Base-by-base conservation (phyloP, 2,113 vertebrate genomes). In the Lophotis ruficrista region DNA sequence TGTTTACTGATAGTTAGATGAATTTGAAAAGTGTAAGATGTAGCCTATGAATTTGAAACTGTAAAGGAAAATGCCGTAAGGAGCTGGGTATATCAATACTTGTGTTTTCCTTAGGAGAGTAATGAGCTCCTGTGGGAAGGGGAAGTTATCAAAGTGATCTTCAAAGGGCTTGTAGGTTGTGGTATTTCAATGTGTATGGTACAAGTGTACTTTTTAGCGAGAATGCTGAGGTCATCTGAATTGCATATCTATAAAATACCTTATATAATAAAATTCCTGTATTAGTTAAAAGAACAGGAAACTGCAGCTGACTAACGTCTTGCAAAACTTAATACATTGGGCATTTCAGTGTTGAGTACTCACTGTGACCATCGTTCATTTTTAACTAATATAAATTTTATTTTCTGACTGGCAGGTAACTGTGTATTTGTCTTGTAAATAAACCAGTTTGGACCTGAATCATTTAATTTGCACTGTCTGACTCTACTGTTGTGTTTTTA, bases 51-150 rank as follows among this genome's bases (percentile, higher is more conserved):
- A 94, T 87, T 91, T 95, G 38, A 78, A 82, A 60, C 70, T 95
- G 7, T 91, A 87, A 97, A 65, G 76, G 83, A 94, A 86, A 84
- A 84, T 96, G 81, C 94, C 81, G n/a, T 48, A 89, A 75, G 83
- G 90, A 91, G 76, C 58, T 43, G 56, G 60, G 20, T 91, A 7
- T 94, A 51, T 93, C 94, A 92, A 69, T 77, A 79, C 81, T 69
- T 66, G n/a, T 45, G 70, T 92, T 96, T 81, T 82, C 65, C 82
- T 89, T 93, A 94, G 78, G 78, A 93, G 84, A 94, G 72, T 98
- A 98, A 98, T 98, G 95, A 98, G 97, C 77, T 97, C 96, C 96
- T 95, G 56, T n/a, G 97, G 97, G 96, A 97, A 86, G 38, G 66
- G 51, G 60, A 70, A 72, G 62, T 85, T 96, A 96, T 65, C 90